Evolutionary conservation across 2,888 invertebrate genomes (phyloP), one percentile per base, ranked within the genome.

Genomic region (Cantharis rufa): DNA sequence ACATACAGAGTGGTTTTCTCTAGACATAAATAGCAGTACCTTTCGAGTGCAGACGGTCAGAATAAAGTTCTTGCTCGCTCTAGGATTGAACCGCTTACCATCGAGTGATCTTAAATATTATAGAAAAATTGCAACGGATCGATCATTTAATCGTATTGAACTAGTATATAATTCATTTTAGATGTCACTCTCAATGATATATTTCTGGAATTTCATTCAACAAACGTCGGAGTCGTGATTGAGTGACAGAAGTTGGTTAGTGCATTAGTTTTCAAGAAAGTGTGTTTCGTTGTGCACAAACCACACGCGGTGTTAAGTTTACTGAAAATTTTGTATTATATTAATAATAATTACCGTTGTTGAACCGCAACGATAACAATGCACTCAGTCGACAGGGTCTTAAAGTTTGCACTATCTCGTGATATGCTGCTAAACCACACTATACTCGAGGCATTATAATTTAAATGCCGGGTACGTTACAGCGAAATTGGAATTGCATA

Each of bases 361-460:
- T 73, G 78, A 81, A 81, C 81, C 81, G 78, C 81, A 77, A 81
- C 80, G 80, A 81, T 81, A 81, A 81, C 81, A 81, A 81, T 81
- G 64, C 64, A 66, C 64, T 79, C 80, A 76, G 80, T 73, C 72
- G 63, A 75, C 73, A 74, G 72, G 32, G 76, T 63, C 74, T 70
- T 74, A 74, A 73, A 62, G 63, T 48, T 70, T 63, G 64, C 48
- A 69, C 70, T 62, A 70, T 66, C 70, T 74, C 63, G 32, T 74
- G 74, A 70, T 70, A 69, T 74, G 74, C 74, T 74, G 74, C 62
- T 70, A 74, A 74, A 74, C 74, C 74, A 69, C 74, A 74, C 62
- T 69, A 74, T 69, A 74, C 63, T 70, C 70, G 63, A 18, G 70
- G 64, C 69, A 69, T 69, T 68, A 73, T 74, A 74, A 74, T 70